These are phyloP conservation scores for Cheirogaleus medius DNA, from an alignment of 2,113 vertebrate species.

Conservation along the genomic window DNA sequence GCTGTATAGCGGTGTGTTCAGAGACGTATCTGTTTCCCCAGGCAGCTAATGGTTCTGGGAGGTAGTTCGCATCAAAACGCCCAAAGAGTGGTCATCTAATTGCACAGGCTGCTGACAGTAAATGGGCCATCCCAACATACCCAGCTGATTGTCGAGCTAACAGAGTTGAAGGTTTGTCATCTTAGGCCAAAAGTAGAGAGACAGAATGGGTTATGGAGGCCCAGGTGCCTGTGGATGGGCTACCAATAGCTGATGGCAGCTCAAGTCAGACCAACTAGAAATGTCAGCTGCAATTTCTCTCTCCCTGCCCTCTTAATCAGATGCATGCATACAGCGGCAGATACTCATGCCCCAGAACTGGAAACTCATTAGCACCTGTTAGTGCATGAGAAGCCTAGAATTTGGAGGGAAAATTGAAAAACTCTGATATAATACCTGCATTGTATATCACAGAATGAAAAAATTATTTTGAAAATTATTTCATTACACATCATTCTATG, in stretches of 20 bases:
- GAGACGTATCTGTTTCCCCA: background rate
- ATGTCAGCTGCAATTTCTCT: no score
- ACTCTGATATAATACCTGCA: no score
- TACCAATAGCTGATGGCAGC: no score
- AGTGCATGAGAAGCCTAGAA: background rate
- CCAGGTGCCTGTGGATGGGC: no score
- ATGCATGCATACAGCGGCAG: rapidly evolving
- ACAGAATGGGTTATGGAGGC: rapidly evolving
- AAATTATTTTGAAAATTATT: background rate
- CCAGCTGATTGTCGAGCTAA: background rate
- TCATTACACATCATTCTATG: background rate
- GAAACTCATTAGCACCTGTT: background rate
- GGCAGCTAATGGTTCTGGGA: background rate
- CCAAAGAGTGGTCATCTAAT: background rate
- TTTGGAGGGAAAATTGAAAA: background rate
- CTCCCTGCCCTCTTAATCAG: no score
- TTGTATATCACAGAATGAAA: background rate
- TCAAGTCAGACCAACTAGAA: background rate
- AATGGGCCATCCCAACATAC: rapidly evolving
- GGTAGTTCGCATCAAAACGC: no score
- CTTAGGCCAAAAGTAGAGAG: rapidly evolving
- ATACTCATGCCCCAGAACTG: rapidly evolving
- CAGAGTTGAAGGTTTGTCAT: background rate
- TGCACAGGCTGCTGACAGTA: background rate
- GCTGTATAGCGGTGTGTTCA: rapidly evolving